phyloP scores from a whole-genome alignment of 1,140 invertebrate genomes.

The Apis florea region DNA sequence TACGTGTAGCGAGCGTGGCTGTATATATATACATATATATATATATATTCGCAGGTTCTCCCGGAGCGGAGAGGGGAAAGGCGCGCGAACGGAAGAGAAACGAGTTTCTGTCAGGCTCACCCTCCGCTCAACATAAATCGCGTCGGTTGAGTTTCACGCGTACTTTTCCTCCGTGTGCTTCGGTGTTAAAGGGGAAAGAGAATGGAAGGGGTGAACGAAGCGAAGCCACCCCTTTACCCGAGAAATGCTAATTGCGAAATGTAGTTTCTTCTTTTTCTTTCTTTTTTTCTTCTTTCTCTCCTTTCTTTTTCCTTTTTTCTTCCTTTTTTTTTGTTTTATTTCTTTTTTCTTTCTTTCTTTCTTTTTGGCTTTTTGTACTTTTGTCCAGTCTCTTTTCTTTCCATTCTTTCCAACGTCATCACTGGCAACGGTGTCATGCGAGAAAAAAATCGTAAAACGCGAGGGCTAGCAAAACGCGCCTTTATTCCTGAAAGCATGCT shows the following conservation, averaged over 20 bases:
- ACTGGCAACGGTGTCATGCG: neutral
- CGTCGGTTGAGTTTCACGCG: conserved; percentile 45
- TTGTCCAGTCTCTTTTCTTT: neutral
- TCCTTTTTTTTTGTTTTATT: neutral
- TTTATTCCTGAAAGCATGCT: neutral
- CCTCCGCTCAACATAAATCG: conserved; percentile 63
- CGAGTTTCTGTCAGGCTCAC: conserved; percentile 56
- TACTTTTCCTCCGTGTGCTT: conserved; percentile 28
- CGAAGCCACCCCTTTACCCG: conserved; percentile 4
- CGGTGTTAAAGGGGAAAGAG: conserved; percentile 11
- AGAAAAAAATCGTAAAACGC: conserved; percentile 15
- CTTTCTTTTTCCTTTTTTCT: no score
- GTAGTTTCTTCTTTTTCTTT: neutral
- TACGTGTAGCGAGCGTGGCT: conserved; percentile 9
- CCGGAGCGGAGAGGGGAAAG: conserved; percentile 48
- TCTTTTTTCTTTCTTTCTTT: neutral
- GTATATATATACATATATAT: neutral
- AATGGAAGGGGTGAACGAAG: neutral
- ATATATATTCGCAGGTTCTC: conserved; percentile 5
- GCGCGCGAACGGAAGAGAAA: conserved; percentile 47
- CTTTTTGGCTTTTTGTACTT: no score
- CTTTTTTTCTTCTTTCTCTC: neutral
- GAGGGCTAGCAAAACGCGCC: neutral
- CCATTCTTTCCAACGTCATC: neutral
- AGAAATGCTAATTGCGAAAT: conserved; percentile 43